Conservation (phyloP, 2,888 invertebrate species). For the Andricus quercusramuli region DNA sequence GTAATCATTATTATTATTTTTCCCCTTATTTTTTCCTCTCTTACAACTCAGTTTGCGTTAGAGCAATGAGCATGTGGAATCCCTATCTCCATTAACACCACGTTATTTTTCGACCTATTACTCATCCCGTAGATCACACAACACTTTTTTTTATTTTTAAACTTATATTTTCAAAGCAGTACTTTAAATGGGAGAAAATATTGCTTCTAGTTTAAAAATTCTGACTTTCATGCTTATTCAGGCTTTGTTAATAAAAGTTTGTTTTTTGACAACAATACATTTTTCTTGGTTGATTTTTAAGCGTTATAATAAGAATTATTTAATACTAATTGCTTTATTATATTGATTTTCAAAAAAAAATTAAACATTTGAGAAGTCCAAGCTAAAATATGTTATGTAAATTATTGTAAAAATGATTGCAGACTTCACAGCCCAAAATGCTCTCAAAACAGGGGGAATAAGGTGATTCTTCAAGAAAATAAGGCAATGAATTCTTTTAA, state of each 20-base stretch:
- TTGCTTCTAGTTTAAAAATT: neutral
- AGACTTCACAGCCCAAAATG: too few relatives aligned
- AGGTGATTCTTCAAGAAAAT: too few relatives aligned
- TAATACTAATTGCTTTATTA: too few relatives aligned
- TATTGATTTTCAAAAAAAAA: too few relatives aligned
- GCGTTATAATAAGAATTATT: too few relatives aligned
- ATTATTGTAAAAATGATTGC: too few relatives aligned
- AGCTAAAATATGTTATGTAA: too few relatives aligned
- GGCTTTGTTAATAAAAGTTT: neutral
- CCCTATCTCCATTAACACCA: conserved; percentile 5
- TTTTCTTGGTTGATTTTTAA: too few relatives aligned
- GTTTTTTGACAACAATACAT: neutral
- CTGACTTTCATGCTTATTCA: neutral
- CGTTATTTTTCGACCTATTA: conserved; percentile 24
- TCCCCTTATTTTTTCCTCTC: conserved; percentile 2
- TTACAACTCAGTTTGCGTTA: conserved; percentile 1
- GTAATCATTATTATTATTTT: conserved; percentile 27
- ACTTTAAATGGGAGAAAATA: neutral
- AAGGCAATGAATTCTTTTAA: too few relatives aligned
- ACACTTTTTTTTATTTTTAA: conserved; percentile 8
- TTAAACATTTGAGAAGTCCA: too few relatives aligned
- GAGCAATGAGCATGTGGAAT: conserved; percentile 25
- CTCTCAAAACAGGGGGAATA: too few relatives aligned
- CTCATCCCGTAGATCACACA: neutral
- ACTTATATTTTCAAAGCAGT: neutral